Conservation (phyloP, 2,888 invertebrate species). For the Cryptocephalus moraei region DNA sequence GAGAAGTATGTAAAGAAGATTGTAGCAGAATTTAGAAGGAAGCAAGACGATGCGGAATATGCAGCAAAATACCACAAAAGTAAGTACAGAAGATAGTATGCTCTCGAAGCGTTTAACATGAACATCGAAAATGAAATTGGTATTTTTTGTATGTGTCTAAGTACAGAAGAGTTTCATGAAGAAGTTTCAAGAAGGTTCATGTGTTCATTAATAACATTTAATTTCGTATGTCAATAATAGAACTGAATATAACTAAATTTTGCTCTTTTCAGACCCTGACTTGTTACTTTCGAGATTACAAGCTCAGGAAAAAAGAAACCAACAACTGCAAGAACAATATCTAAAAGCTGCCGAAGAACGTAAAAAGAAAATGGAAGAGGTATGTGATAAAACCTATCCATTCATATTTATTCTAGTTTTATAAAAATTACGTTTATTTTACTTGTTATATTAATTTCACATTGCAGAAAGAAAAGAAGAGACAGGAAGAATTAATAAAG, state of each 20-base stretch:
- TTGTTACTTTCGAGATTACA: slow-evolving; percentile 28
- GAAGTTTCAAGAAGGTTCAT: no score
- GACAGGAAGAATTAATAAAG: background rate
- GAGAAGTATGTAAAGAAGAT: slow-evolving; percentile 28
- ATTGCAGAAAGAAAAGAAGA: background rate
- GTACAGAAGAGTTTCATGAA: no score
- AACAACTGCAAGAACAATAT: slow-evolving; percentile 38
- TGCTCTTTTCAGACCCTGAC: slow-evolving; percentile 36
- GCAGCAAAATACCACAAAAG: slow-evolving; percentile 41
- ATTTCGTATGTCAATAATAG: no score
- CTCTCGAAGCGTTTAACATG: no score
- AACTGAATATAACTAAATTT: no score
- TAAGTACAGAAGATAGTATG: slow-evolving; percentile 23
- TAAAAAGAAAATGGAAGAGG: slow-evolving; percentile 33
- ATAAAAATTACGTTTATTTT: background rate
- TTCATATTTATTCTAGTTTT: background rate
- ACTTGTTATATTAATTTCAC: background rate
- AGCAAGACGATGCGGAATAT: slow-evolving; percentile 33
- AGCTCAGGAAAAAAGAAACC: slow-evolving; percentile 33
- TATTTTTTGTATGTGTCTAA: no score
- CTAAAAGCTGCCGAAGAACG: slow-evolving; percentile 27
- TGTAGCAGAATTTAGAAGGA: slow-evolving; percentile 29
- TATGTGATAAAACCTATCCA: slow-evolving; percentile 9
- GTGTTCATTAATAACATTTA: background rate
- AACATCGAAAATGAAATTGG: no score